These are phyloP conservation scores for Brachyhypopomus gauderio DNA, from an alignment of 2,113 vertebrate species.

Conservation along the genomic window DNA sequence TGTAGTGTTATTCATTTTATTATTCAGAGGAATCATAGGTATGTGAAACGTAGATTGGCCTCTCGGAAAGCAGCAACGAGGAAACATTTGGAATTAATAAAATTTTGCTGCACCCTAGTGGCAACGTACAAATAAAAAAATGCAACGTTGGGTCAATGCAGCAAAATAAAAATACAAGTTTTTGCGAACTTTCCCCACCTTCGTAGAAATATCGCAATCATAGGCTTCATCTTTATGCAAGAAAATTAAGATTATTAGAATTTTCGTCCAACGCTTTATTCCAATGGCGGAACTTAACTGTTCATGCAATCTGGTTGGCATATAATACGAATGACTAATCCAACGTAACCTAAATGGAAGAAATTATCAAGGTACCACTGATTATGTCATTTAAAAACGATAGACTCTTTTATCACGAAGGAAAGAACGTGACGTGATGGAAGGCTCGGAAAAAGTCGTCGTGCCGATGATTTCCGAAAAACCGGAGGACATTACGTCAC, in stretches of 20 bases:
- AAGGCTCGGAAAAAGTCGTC: neutral
- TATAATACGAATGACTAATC: neutral
- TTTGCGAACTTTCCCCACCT: too few species aligned
- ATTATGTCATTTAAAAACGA: too few species aligned
- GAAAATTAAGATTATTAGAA: too few species aligned
- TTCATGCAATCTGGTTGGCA: neutral
- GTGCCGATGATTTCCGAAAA: conserved; percentile 40
- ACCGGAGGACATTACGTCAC: conserved; percentile 63
- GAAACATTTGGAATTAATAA: neutral
- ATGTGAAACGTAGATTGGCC: too few species aligned
- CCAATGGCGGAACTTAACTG: neutral
- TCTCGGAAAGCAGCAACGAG: neutral
- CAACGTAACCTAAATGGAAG: neutral
- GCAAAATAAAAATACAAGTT: neutral
- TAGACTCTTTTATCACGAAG: neutral
- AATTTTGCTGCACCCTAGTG: conserved; percentile 59
- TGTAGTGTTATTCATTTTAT: too few species aligned
- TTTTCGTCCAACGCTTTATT: too few species aligned
- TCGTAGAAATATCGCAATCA: too few species aligned
- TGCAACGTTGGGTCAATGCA: too few species aligned
- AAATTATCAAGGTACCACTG: neutral
- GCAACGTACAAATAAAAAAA: neutral
- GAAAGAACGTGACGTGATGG: neutral
- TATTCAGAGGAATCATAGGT: too few species aligned
- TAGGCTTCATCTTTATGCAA: too few species aligned